These are phyloP conservation scores for Grammomys dolichurus DNA, from an alignment of 2,113 vertebrate genomes.

Conservation along the genomic window DNA sequence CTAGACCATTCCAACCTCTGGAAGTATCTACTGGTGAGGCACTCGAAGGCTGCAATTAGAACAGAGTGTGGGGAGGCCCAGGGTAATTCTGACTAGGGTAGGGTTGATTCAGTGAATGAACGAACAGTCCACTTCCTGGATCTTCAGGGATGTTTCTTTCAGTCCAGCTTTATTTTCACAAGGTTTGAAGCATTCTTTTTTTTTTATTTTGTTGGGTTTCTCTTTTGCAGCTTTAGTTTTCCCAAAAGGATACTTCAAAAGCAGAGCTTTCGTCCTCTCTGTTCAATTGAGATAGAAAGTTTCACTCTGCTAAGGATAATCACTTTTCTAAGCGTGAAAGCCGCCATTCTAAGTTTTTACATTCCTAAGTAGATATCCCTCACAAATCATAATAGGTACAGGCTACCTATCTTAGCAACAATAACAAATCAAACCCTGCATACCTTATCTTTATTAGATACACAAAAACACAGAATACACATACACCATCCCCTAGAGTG, in stretches of 20 bases:
- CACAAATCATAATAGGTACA: not conserved
- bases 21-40: not conserved
- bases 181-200: not conserved
- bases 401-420: not conserved
- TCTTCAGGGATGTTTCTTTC: conserved; percentile 27
- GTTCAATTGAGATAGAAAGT: not conserved
- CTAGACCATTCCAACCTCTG: not conserved
- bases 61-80: not conserved
- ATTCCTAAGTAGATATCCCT: not conserved
- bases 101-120: conserved; percentile 13
- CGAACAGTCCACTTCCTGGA: conserved; percentile 25
- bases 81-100: not conserved
- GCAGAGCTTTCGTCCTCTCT: not conserved
- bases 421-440: not conserved
- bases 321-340: not conserved
- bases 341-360: conserved; percentile 35
- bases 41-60: conserved; percentile 5
- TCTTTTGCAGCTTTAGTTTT: conserved; percentile 34
- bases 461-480: not conserved
- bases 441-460: not conserved
- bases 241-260: conserved; percentile 33
- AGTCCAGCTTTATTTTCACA: conserved; percentile 31
- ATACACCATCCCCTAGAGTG: not conserved
- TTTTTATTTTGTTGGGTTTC: conserved; percentile 8
- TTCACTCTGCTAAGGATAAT: not conserved